Base-by-base conservation (phyloP, 2,888 invertebrate species). In the Heterodera filipjevi region DNA sequence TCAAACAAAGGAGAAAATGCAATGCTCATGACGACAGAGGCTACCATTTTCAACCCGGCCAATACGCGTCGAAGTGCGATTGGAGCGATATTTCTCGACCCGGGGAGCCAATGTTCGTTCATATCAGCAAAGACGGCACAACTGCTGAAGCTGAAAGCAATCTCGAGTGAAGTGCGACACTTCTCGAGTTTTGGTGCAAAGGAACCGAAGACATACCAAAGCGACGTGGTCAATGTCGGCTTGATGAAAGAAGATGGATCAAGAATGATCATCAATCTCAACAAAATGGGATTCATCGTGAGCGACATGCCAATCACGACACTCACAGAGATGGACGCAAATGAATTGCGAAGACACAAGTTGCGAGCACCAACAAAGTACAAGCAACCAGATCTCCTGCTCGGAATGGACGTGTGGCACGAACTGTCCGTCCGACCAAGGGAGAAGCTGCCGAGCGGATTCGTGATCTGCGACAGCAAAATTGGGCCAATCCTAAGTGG, bases 381-480 rank as follows among this genome's bases (percentile, higher is more conserved):
- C 39, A 16, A n/a, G 19, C 70, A 16, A 22, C 70, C 70, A 6
- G 70, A 70, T 6, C 35, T 70, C n/a, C n/a, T 70, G 3, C 70
- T n/a, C n/a, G n/a, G n/a, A n/a, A n/a, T n/a, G n/a, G n/a, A n/a
- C n/a, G n/a, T n/a, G n/a, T n/a, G n/a, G 70, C 70, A 70, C n/a
- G 70, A 70, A 70, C 70, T 70, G 19, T 3, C 35, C n/a, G n/a
- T 70, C n/a, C 19, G 6, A 6, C 70, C 19, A 22, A 22, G 19
- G 19, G n/a, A 70, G 39, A 70, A 70, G 39, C n/a, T 70, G 39
- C 70, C 70, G 22, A 70, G 70, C 39, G 70, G 70, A 22, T 70
- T 70, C 70, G 39, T 39, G 39, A 70, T 70, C 39, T 39, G 70
- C 70, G n/a, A 16, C 70, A 39, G 35, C 39, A 16, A n/a, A n/a